Conservation (phyloP, 2,888 invertebrate species). For the Hoplodrina ambigua region DNA sequence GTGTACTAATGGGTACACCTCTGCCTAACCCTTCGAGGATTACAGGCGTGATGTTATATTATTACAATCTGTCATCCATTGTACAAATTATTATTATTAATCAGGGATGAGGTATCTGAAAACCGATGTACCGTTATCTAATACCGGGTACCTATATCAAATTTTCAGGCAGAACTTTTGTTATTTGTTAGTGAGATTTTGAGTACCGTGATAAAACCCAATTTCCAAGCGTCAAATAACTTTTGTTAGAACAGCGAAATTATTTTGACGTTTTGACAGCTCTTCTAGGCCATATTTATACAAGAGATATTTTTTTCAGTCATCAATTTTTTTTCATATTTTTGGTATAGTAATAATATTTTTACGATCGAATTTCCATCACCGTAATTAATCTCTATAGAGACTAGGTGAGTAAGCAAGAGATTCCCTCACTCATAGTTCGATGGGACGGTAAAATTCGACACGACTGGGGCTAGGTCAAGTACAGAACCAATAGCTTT, state of each 20-base stretch:
- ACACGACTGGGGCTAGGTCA: too few species aligned
- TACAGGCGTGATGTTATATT: too few species aligned
- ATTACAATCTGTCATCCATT: too few species aligned
- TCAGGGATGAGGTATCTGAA: background rate
- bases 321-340: background rate
- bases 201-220: background rate
- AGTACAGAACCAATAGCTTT: too few species aligned
- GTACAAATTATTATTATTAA: too few species aligned
- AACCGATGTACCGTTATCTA: background rate
- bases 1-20: too few species aligned
- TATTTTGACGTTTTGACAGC: background rate
- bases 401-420: too few species aligned
- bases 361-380: too few species aligned
- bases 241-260: background rate
- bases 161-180: background rate
- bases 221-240: background rate
- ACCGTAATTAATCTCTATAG: too few species aligned
- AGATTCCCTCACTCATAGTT: too few species aligned
- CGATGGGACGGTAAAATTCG: too few species aligned
- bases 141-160: background rate
- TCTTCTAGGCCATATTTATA: background rate
- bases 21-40: too few species aligned
- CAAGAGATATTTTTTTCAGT: background rate
- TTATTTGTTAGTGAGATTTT: background rate
- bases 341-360: background rate